A percentile compares a stretch with the other conserved stretches of the same genome.
Evolutionary conservation across 1,140 invertebrate genomes (phyloP).

Genomic region (Holcopasites calliopsidis): DNA sequence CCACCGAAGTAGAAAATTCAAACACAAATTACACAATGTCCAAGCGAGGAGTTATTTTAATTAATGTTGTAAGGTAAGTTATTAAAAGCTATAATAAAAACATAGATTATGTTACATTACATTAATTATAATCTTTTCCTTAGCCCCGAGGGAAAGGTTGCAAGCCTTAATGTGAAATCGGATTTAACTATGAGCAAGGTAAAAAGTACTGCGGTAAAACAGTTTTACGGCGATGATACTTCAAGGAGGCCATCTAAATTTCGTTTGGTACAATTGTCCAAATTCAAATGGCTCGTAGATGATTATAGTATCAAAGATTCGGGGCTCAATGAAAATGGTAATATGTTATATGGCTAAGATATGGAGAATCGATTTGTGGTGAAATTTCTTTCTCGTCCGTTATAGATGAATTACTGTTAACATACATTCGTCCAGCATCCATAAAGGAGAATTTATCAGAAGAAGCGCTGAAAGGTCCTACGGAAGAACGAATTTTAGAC

Average conservation of each 20-base stretch:
- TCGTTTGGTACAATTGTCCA: slow-evolving; percentile 70
- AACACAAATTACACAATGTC: slow-evolving; percentile 57
- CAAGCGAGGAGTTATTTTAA: slow-evolving; percentile 65
- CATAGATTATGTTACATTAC: not conserved
- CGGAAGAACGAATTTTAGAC: slow-evolving; percentile 71
- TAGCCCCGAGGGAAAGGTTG: slow-evolving; percentile 73
- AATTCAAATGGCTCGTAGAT: slow-evolving; percentile 71
- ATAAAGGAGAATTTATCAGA: slow-evolving; percentile 67
- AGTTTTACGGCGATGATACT: slow-evolving; percentile 74
- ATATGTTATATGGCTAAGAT: slow-evolving; percentile 16
- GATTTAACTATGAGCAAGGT: slow-evolving; percentile 74
- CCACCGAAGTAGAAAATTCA: slow-evolving; percentile 57
- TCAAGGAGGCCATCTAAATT: slow-evolving; percentile 64
- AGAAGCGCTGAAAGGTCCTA: slow-evolving; percentile 74
- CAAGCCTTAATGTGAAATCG: slow-evolving; percentile 66
- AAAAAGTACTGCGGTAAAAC: slow-evolving; percentile 73
- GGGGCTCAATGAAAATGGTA: slow-evolving; percentile 72
- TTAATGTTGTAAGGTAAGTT: slow-evolving; percentile 74
- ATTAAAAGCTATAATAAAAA: not conserved
- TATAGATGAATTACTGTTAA: slow-evolving; percentile 76
- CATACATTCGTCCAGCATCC: slow-evolving; percentile 62
- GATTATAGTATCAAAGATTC: slow-evolving; percentile 68
- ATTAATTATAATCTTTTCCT: slow-evolving; percentile 33
- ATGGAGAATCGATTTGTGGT: slow-evolving; percentile 21
- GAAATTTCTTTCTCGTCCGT: slow-evolving; percentile 33